Evolutionary conservation across 2,888 invertebrate genomes (phyloP), one percentile per base, ranked within the genome.

Genomic region (Koerneria pararmatus): DNA sequence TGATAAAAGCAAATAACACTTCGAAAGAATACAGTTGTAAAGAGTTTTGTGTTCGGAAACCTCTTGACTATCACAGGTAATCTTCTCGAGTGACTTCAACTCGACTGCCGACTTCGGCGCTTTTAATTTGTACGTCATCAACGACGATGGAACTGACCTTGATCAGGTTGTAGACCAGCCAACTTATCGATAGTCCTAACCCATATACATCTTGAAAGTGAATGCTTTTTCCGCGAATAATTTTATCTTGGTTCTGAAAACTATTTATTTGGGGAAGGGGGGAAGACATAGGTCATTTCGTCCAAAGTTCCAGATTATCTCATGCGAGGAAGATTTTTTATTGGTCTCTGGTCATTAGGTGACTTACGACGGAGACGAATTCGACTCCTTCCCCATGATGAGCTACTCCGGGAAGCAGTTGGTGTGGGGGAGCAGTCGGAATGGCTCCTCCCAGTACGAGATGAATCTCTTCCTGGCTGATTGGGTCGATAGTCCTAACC

Each of bases 381-480:
- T 81, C 74, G 75, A 79, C 63, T 69, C 79, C n/a, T 80, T 80
- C 62, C 73, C 80, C 15, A 81, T 81, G 80, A 75, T 78, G 70
- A 74, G 71, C 41, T 78, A 72, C 56, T 75, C 74, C 51, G 80
- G 80, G 29, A 80, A 69, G 32, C 59, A 69, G 27, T 51, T 75
- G 6, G 69, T 73, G n/a, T 80, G 77, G 75, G 80, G 78, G 15
- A 70, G 69, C 49, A 65, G 60, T 8, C 60, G 76, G 41, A 76
- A 76, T 59, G 76, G 74, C 29, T 51, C 51, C 15, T 65, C 69
- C 4, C 53, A 60, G 49, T 73, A 75, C 59, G 79, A 78, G 32
- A 58, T 80, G 51, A 80, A 80, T 62, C 66, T 80, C 11, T 80
- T 80, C 67, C 71, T 79, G 29, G 79, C 80, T 41, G 79, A 80